Conservation (phyloP, 2,888 invertebrate species). For the Latheticus oryzae region DNA sequence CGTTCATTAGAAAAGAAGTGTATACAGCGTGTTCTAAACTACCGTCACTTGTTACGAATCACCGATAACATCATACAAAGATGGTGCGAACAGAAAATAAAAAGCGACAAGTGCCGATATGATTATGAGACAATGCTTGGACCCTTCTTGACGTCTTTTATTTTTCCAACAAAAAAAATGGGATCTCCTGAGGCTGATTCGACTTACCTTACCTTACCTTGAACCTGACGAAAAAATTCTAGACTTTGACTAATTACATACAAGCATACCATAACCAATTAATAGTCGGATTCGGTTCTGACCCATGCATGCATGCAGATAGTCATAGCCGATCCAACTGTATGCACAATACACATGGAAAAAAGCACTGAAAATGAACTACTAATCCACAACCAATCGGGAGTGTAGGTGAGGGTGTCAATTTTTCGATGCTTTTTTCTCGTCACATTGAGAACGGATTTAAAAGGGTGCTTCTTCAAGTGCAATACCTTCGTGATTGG, state of each 20-base stretch:
- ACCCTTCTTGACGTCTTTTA: conserved; percentile 12
- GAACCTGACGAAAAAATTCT: background rate
- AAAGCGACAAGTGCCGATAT: conserved; percentile 24
- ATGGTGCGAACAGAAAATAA: conserved; percentile 31
- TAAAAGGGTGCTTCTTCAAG: conserved; percentile 45
- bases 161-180: conserved; percentile 1
- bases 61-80: no score
- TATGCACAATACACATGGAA: conserved; percentile 5
- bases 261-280: conserved; percentile 26
- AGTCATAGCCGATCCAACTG: conserved; percentile 8
- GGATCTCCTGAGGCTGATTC: conserved; percentile 36
- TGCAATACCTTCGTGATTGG: conserved; percentile 93
- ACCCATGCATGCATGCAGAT: no score
- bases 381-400: conserved; percentile 28
- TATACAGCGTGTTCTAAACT: conserved; percentile 21
- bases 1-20: conserved; percentile 35
- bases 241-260: no score
- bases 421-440: conserved; percentile 39
- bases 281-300: no score
- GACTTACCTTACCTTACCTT: conserved; percentile 21
- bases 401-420: conserved; percentile 10
- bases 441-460: conserved; percentile 8
- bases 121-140: conserved; percentile 23
- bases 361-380: conserved; percentile 35
- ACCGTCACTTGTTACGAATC: background rate